Evolutionary conservation across 1,140 invertebrate genomes (phyloP), one percentile per base, ranked within the genome.

Genomic region (Sarcophaga bullata): DNA sequence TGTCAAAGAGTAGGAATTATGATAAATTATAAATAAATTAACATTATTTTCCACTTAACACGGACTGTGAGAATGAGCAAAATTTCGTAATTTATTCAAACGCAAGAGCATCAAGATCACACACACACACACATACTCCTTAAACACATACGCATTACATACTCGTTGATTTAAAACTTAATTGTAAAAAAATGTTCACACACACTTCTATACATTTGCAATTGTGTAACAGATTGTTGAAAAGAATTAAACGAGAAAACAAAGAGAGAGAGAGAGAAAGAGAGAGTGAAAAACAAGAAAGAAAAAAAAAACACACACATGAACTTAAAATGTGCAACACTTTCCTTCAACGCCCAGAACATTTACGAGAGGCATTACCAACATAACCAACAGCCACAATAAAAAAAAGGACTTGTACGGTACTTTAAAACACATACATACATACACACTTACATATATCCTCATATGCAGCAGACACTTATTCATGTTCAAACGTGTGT

Each of bases 211-310:
- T 50, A 78, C n/a, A n/a, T n/a, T n/a, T 37, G 25, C 75, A 52
- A 78, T 78, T 78, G 75, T 78, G 75, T 78, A 78, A 78, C 75
- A 78, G 75, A 78, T 78, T 78, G 75, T 78, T 78, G 48, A 58
- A 80, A 80, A 62, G 48, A 62, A 15, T 37, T 7, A 48, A 76
- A 76, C 8, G 3, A 76, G 47, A 47, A 47, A 76, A 76, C 37
- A 11, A 37, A 4, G 73, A 19, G n/a, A 46, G 8, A 6, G 25
- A 73, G 25, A 73, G 25, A 58, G n/a, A 58, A 58, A n/a, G n/a
- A n/a, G n/a, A n/a, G n/a, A n/a, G n/a, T n/a, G n/a, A n/a, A n/a
- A n/a, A n/a, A n/a, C n/a, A n/a, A n/a, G n/a, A n/a, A n/a, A n/a
- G n/a, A n/a, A n/a, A n/a, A n/a, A n/a, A n/a, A n/a, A n/a, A n/a